These are phyloP conservation scores for Acrobeloides nanus DNA, from an alignment of 2,888 invertebrate genomes.

Conservation along the genomic window DNA sequence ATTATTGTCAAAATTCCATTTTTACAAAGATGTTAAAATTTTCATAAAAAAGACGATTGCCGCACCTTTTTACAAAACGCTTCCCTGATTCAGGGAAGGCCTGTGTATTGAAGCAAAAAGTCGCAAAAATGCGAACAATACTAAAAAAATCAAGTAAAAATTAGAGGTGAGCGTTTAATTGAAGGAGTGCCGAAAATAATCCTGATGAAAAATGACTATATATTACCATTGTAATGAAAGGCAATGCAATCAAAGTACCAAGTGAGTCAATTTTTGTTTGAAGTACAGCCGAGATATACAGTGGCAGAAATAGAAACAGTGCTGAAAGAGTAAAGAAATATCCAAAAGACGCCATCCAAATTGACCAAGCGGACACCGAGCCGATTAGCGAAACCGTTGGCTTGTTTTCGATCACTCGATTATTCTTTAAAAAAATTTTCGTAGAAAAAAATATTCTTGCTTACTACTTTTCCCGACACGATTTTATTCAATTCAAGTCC, in stretches of 20 bases:
- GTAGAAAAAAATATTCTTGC: slow-evolving; percentile 5
- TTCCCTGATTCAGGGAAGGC: too few relatives aligned
- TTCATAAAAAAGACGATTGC: too few relatives aligned
- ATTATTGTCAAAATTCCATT: too few relatives aligned
- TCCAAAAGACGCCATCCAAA: slow-evolving; percentile 33
- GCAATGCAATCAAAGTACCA: slow-evolving; percentile 16
- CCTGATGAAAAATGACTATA: too few relatives aligned
- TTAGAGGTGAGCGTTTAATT: too few relatives aligned
- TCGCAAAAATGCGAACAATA: too few relatives aligned
- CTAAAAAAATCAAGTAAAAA: too few relatives aligned
- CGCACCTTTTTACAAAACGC: too few relatives aligned
- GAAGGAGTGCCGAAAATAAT: too few relatives aligned
- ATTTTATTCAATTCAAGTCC: slow-evolving; percentile 44
- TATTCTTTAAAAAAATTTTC: slow-evolving; percentile 11
- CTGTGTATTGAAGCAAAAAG: too few relatives aligned
- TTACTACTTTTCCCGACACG: slow-evolving; percentile 34
- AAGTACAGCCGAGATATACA: slow-evolving; percentile 27
- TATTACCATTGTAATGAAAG: slow-evolving; percentile 26
- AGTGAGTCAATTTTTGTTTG: slow-evolving; percentile 25
- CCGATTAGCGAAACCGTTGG: slow-evolving; percentile 18
- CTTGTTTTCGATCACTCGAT: slow-evolving; percentile 19
- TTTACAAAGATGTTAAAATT: too few relatives aligned
- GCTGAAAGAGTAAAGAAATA: slow-evolving; percentile 33
- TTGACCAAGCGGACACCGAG: slow-evolving; percentile 39
- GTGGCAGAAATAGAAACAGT: slow-evolving; percentile 35